Base-by-base conservation (phyloP, 2,888 invertebrate species). In the Agrenia bidenticulata region DNA sequence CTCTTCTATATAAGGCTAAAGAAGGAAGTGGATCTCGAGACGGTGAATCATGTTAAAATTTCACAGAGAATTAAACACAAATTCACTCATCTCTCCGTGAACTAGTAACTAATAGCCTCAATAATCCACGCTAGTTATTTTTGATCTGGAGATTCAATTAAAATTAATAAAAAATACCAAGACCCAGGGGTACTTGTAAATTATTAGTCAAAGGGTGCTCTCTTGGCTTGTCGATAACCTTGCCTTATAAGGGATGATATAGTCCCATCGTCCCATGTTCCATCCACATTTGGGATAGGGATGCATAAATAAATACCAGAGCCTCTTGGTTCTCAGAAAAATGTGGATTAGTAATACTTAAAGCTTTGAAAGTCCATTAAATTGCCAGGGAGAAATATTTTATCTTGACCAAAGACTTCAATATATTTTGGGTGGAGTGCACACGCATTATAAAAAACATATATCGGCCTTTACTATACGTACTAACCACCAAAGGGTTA, bases 351-450 rank as follows among this genome's bases (percentile, higher is more conserved):
- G 19, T 45, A 45, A 19, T 15, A 45, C 19, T 15, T 45, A 45
- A 45, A 15, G 19, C 45, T 45, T 45, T 15, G 45, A 45, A 19
- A 45, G 45, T 45, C 19, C 45, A 45, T 45, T 45, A 45, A 45
- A 45, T 17, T 15, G 45, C 45, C 45, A 15, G 45, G 5, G 15
- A 45, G 45, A 45, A 15, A 45, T 45, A 45, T 45, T 45, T 45
- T 45, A 45, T 45, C 45, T 45, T 45, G 45, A n/a, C n/a, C 4
- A 45, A 15, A 45, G 45, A 19, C 45, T 45, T 45, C 45, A 45
- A 45, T 45, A 45, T 45, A 45, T 45, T 45, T 45, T 45, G 45
- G 45, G 45, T 45, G 45, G 45, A 45, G 45, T 45, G 19, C n/a
- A 45, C 45, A 45, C 45, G 15, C 9, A 39, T 15, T n/a, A n/a